phyloP scores from a whole-genome alignment of 2,888 invertebrate species.

The Malacosoma neustria region DNA sequence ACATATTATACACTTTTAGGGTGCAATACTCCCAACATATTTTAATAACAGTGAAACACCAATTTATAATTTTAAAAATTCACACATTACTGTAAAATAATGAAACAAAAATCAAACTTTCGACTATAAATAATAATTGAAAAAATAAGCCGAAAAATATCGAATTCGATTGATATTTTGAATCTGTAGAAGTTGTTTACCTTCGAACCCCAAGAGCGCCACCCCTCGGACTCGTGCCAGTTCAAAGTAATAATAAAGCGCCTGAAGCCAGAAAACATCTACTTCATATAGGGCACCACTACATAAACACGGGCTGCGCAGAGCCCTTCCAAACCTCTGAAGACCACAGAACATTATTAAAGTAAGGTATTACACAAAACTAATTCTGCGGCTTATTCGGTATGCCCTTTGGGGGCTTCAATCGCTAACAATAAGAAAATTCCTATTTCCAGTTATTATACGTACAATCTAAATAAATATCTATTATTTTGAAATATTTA shows the following conservation, averaged over 20 bases:
- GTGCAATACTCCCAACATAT: no score
- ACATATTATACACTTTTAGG: no score
- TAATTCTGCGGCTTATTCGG: conserved; percentile 58
- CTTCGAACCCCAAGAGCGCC: conserved; percentile 46
- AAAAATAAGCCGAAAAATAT: not conserved
- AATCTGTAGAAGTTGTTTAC: conserved; percentile 66
- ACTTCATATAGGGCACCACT: conserved; percentile 60
- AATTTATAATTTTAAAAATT: no score
- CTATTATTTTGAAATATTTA: no score
- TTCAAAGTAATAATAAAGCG: conserved; percentile 71
- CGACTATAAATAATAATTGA: no score
- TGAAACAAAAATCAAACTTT: no score
- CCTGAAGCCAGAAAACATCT: conserved; percentile 72
- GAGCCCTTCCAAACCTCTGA: conserved; percentile 58
- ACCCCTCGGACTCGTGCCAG: conserved; percentile 47
- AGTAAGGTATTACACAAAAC: conserved; percentile 61
- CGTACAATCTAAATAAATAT: no score
- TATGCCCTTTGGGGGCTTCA: conserved; percentile 42
- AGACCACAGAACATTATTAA: conserved; percentile 65
- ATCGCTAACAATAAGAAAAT: conserved; percentile 37
- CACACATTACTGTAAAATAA: no score
- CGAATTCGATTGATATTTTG: conserved; percentile 47
- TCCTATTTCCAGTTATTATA: conserved; percentile 24
- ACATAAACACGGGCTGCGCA: conserved; percentile 49
- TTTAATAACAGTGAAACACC: no score